Conservation (phyloP, 2,888 invertebrate genomes). For the Drosophila setosimentum region DNA sequence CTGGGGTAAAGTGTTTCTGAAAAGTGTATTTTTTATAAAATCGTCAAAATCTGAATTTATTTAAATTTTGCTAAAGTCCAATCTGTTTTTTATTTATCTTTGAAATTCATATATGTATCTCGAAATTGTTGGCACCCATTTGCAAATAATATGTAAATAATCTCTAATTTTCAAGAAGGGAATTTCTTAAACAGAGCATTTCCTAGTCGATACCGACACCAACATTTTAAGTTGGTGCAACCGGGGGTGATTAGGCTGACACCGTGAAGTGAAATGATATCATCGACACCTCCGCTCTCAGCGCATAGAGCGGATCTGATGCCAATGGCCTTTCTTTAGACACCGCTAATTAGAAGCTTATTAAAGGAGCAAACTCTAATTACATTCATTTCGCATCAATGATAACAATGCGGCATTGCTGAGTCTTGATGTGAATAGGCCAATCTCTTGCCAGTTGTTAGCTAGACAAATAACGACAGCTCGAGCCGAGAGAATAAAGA, state of each 20-base stretch:
- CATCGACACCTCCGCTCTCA: constrained; percentile 46
- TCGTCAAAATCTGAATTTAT: too few species aligned
- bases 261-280: constrained; percentile 43
- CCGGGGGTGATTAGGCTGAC: constrained; percentile 35
- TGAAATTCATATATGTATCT: too few species aligned
- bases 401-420: constrained; percentile 62
- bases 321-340: constrained; percentile 30
- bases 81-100: neutral
- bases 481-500: neutral
- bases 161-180: neutral
- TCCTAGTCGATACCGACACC: neutral
- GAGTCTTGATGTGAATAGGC: constrained; percentile 47
- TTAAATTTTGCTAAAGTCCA: too few species aligned
- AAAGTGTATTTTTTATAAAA: too few species aligned
- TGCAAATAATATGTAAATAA: neutral
- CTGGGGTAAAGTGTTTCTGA: too few species aligned
- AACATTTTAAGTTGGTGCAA: constrained; percentile 4
- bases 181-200: constrained; percentile 5
- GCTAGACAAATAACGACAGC: constrained; percentile 23
- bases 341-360: constrained; percentile 73
- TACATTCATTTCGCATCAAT: constrained; percentile 73
- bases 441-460: constrained; percentile 16
- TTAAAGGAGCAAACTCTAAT: constrained; percentile 66
- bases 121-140: neutral
- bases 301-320: neutral